A percentile compares a stretch with the other conserved stretches of the same genome.
phyloP scores from a whole-genome alignment of 2,797 vertebrate species.

The Strix occidentalis region DNA sequence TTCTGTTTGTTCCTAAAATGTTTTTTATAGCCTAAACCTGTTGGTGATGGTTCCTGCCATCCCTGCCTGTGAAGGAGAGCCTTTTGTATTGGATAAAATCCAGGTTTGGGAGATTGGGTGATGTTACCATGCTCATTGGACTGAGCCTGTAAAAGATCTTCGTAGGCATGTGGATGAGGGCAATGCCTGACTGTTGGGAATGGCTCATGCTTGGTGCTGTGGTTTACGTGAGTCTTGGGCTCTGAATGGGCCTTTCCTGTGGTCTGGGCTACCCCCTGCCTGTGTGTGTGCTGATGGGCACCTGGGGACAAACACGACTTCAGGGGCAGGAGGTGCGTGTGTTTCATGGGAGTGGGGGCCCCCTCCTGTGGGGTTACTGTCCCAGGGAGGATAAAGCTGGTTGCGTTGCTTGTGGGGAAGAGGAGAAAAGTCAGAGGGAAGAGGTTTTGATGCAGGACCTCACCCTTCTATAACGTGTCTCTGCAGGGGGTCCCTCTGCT shows the following conservation, averaged over 20 bases:
- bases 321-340: not conserved
- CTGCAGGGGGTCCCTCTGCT: not conserved
- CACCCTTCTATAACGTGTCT: not conserved
- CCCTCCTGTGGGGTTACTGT: not conserved
- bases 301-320: not conserved
- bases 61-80: not conserved
- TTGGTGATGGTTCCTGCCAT: not conserved
- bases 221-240: not conserved
- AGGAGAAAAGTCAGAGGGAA: not conserved
- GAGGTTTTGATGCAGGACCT: not conserved
- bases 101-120: not conserved
- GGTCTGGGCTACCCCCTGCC: not conserved
- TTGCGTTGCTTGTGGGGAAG: not conserved
- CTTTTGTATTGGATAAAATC: not conserved
- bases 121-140: accelerated
- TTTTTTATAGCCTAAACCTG: not conserved
- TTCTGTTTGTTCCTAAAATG: not conserved
- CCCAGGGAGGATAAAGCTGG: not conserved
- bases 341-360: not conserved
- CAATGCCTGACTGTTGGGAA: not conserved
- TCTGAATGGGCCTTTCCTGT: not conserved
- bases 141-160: not conserved
- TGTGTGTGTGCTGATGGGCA: not conserved
- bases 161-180: not conserved
- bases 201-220: not conserved